Evolutionary conservation across 2,888 invertebrate species (phyloP).

Genomic region (Blastobasis adustella): DNA sequence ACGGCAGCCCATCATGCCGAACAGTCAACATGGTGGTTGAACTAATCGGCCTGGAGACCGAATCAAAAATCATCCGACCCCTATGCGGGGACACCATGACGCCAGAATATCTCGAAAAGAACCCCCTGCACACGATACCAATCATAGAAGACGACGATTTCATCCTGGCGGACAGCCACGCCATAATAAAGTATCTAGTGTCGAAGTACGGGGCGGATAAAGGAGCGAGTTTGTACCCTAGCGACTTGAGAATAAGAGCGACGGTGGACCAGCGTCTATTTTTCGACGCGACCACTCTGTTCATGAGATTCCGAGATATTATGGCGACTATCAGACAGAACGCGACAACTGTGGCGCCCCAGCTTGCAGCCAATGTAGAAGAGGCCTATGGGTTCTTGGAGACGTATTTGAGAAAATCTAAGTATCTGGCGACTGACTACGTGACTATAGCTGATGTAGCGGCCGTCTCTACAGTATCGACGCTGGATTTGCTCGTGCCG

Average conservation of each 20-base stretch:
- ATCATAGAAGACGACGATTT: conserved; percentile 39
- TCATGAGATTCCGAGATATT: conserved; percentile 13
- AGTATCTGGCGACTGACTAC: conserved; percentile 26
- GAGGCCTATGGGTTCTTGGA: conserved; percentile 32
- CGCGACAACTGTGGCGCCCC: too few species aligned
- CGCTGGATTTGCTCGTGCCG: conserved; percentile 24
- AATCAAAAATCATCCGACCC: conserved; percentile 21
- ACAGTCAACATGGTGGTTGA: conserved; percentile 31
- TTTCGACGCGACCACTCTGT: conserved; percentile 28
- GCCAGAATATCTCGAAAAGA: conserved; percentile 33
- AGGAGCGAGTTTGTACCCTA: conserved; percentile 28
- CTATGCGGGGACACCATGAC: conserved; percentile 17
- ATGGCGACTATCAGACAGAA: too few species aligned
- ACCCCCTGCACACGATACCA: conserved; percentile 33
- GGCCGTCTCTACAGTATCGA: conserved; percentile 25
- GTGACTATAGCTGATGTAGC: conserved; percentile 38
- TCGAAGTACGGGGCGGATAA: conserved; percentile 38
- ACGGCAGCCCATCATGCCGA: conserved; percentile 30
- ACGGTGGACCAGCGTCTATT: conserved; percentile 30
- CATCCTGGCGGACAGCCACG: conserved; percentile 33
- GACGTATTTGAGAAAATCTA: conserved; percentile 27
- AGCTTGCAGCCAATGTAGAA: conserved; percentile 2
- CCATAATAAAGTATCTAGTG: conserved; percentile 35
- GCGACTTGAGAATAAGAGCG: conserved; percentile 26
- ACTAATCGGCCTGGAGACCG: conserved; percentile 26